Base-by-base conservation (phyloP, 1,140 invertebrate genomes). In the Panulirus ornatus region DNA sequence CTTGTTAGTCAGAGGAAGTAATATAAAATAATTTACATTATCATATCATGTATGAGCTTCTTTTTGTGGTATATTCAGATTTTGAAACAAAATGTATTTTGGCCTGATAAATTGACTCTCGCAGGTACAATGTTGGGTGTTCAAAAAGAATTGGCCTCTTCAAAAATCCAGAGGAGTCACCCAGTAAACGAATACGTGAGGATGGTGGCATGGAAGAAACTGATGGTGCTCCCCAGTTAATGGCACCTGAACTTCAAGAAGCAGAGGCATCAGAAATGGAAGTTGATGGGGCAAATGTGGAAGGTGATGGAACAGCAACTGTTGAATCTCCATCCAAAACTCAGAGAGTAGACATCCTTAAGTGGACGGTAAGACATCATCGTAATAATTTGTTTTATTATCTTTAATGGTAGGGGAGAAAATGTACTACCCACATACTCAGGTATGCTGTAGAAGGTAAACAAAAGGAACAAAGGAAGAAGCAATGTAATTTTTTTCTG, bases 121-220 rank as follows among this genome's bases (percentile, higher is more conserved):
- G 76, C 70, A 93, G 92, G 91, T 95, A 94, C 93, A 95, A 95
- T 93, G 94, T 94, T 51, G 93, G 93, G 70, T 94, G 93, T 92
- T 93, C 94, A 40, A 93, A 93, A 88, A 93, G 94, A 51, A 92
- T 94, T 88, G 93, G 93, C 27, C 92, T 94, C 44, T 94, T 93
- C 89, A 92, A 92, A 90, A 83, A 84, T 30, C 83, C 85, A 47
- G 91, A 91, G 6, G 91, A 91, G 38, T 91, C 92, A 2, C 91
- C 92, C 1, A 91, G 86, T 51, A 92, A 92, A 42, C 83, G 88
- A 36, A 75, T 88, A 27, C 75, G 88, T 34, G 84, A 90, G 58
- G 92, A 92, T 19, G 88, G 84, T 14, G 66, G 51, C n/a, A 70
- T 90, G 73, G 92, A 92, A 34, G 78, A 88, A 1, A 71, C 70